phyloP scores from a whole-genome alignment of 2,797 vertebrate species.

The Myotis vivesi region DNA sequence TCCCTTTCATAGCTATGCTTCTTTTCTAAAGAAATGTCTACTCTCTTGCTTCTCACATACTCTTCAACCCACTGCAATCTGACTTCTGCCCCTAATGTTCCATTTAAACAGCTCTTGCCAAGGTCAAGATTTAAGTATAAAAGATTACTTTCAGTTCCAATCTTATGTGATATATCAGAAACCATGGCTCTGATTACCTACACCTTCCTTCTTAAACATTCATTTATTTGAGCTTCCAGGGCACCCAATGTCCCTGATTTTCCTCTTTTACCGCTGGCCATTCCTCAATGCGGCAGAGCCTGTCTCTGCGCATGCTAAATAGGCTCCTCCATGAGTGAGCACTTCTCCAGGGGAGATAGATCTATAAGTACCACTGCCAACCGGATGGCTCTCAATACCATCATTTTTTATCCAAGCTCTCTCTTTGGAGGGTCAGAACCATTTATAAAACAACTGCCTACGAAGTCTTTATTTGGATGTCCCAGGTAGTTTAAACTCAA shows the following conservation, averaged over 20 bases:
- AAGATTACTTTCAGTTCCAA: not conserved
- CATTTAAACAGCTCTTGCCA: not conserved
- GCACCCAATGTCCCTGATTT: not conserved
- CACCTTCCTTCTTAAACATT: not conserved
- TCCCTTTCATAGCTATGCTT: not conserved
- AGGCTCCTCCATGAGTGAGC: not conserved
- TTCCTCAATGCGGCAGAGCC: not conserved
- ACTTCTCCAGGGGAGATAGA: not conserved
- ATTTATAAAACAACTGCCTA: not conserved
- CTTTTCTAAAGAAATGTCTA: not conserved
- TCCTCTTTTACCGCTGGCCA: not conserved
- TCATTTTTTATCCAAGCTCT: not conserved
- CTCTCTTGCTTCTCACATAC: not conserved
- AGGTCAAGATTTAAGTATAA: conserved; percentile 36
- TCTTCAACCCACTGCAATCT: not conserved
- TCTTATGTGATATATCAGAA: not conserved
- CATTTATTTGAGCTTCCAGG: not conserved
- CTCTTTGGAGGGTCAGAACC: not conserved
- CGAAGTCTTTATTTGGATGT: not conserved
- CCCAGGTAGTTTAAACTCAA: not conserved
- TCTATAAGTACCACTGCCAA: not conserved
- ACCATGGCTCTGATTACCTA: not conserved
- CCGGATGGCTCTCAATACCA: not conserved
- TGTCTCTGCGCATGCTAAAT: not conserved
- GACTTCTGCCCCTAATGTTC: not conserved